Evolutionary conservation across 2,888 invertebrate genomes (phyloP), one percentile per base, ranked within the genome.

Genomic region (Anthophora plumipes): DNA sequence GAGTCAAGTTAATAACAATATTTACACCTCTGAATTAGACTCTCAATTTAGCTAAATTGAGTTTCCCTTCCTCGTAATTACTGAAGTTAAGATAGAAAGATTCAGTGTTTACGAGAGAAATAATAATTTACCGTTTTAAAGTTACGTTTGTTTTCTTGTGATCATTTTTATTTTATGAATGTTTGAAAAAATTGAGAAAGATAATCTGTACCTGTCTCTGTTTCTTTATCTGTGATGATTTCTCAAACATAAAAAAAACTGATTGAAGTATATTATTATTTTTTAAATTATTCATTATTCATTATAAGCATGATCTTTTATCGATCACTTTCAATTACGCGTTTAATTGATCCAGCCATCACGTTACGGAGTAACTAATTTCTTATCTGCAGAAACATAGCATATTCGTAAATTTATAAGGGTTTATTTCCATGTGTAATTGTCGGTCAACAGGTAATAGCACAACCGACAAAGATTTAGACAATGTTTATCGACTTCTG

Each of bases 401-500:
- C 11, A 41, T n/a, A 52, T 37, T 52, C 17, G 25, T 14, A 12
- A 39, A 31, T 20, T 2, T 17, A 25, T 14, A 37, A n/a, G 17
- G 22, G 74, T 57, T 55, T 48, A 63, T 14, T 17, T n/a, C 22
- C 7, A 37, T 41, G 6, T 11, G 41, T 80, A 14, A 60, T 70
- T 63, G 39, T 59, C 22, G 12, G 8, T 71, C 43, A 54, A 74
- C 79, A 92, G 92, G 90, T 82, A 91, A 90, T 84, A 89, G 90
- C 77, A 89, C 89, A 46, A 85, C 89, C 43, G 90, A 88, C 59
- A 88, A 91, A 80, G 91, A 91, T 77, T 94, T 96, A 81, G 96
- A 96, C 90, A 95, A 96, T 83, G 95, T 96, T 93, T 96, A 96
- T 93, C 95, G 97, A 93, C 95, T 97, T 93, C 94, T 98, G 85